A percentile compares a stretch with the other conserved stretches of the same genome.
phyloP scores from a whole-genome alignment of 2,797 vertebrate species.

The Orestias chungarensis region DNA sequence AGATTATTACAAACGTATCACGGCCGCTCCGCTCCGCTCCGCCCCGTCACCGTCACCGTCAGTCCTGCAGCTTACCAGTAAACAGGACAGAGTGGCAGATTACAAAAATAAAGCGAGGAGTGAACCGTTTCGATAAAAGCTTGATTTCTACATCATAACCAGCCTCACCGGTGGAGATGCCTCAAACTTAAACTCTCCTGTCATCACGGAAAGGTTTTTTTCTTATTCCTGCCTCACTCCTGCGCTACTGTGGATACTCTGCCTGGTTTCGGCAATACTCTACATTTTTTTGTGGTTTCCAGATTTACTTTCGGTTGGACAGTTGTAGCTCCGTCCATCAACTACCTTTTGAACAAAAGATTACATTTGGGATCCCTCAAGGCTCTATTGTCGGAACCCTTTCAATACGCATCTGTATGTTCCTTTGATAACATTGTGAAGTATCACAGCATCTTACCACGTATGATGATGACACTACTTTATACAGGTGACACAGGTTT shows the following conservation, averaged over 20 bases:
- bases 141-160: conserved; percentile 47
- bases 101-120: conserved; percentile 59
- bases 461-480: neutral
- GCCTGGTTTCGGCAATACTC: neutral
- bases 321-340: neutral
- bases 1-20: conserved; percentile 77
- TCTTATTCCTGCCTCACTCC: neutral
- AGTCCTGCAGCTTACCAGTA: conserved; percentile 65
- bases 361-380: neutral
- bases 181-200: conserved; percentile 14
- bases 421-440: neutral
- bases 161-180: conserved; percentile 27
- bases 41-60: too few species aligned
- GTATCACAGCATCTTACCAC: neutral
- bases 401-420: neutral
- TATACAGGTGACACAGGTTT: too few species aligned
- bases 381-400: neutral
- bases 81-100: conserved; percentile 59
- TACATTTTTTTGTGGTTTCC: neutral
- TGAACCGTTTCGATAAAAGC: conserved; percentile 57
- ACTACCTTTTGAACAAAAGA: neutral
- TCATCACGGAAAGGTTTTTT: neutral
- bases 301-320: neutral
- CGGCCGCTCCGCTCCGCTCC: conserved; percentile 71
- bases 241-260: neutral